Conservation (phyloP, 1,140 invertebrate genomes). For the Drosophila virilis region DNA sequence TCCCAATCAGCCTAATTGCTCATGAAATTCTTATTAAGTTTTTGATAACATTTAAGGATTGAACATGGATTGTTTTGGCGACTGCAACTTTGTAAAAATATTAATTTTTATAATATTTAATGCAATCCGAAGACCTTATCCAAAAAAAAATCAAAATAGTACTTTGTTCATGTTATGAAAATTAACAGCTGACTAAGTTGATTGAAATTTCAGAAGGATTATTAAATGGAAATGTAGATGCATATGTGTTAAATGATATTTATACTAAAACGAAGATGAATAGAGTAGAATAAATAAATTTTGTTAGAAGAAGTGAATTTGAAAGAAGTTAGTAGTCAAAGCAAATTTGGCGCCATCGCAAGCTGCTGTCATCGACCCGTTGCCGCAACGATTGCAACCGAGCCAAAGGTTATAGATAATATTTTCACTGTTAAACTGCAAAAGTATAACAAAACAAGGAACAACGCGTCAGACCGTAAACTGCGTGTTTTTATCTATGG, state of each 20-base stretch:
- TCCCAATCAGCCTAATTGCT: too few relatives aligned
- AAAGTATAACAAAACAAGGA: conserved; percentile 80
- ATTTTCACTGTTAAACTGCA: conserved; percentile 66
- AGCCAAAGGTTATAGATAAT: conserved; percentile 74
- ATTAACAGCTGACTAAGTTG: too few relatives aligned
- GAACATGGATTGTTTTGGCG: too few relatives aligned
- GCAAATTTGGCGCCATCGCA: conserved; percentile 26
- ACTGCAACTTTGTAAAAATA: too few relatives aligned
- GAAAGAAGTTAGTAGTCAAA: conserved; percentile 3
- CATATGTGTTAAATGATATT: background rate
- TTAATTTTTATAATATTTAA: too few relatives aligned
- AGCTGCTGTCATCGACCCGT: conserved; percentile 16
- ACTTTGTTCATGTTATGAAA: too few relatives aligned
- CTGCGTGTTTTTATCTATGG: conserved; percentile 71
- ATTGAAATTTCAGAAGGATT: too few relatives aligned
- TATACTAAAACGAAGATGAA: background rate
- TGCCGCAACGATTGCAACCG: conserved; percentile 25
- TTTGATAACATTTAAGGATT: too few relatives aligned
- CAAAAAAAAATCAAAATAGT: too few relatives aligned
- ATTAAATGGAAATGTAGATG: too few relatives aligned
- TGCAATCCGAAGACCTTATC: too few relatives aligned
- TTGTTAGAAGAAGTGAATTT: background rate
- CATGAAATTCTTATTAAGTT: too few relatives aligned
- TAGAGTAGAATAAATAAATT: background rate
- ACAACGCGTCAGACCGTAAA: conserved; percentile 66